Percentiles rank a stretch among this genome's conserved stretches.
phyloP scores from a whole-genome alignment of 2,113 vertebrate species.

The Oryzias melastigma region DNA sequence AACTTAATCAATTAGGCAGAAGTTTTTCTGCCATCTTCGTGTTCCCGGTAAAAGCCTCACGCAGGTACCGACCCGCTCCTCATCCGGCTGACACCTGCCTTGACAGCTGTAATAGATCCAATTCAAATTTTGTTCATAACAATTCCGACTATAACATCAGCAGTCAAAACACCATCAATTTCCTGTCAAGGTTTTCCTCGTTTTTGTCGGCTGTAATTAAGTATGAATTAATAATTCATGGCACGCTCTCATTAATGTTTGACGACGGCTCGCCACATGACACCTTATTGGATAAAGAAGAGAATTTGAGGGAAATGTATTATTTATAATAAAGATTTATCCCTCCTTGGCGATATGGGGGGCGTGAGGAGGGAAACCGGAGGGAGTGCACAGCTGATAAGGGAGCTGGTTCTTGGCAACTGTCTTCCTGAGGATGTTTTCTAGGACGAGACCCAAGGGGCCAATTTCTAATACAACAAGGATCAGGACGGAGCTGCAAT shows the following conservation, averaged over 20 bases:
- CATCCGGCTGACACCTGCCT: constrained; percentile 46
- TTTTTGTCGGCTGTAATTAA: constrained; percentile 71
- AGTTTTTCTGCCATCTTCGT: constrained; percentile 59
- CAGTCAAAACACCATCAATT: constrained; percentile 75
- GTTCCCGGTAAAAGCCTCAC: constrained; percentile 55
- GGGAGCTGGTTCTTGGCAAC: constrained; percentile 26
- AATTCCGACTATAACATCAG: constrained; percentile 57
- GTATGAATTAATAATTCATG: constrained; percentile 78
- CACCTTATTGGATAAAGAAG: constrained; percentile 70
- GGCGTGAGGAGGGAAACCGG: constrained; percentile 15
- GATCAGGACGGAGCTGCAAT: constrained; percentile 31
- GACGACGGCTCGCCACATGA: constrained; percentile 43
- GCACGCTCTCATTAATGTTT: constrained; percentile 63
- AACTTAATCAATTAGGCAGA: constrained; percentile 18
- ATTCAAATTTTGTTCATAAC: constrained; percentile 70
- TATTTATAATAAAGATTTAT: constrained; percentile 74
- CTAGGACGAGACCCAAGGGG: constrained; percentile 54
- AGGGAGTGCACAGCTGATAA: constrained; percentile 38
- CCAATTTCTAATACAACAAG: constrained; percentile 56
- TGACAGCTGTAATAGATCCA: constrained; percentile 67
- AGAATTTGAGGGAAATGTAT: constrained; percentile 70
- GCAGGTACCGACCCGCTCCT: constrained; percentile 31
- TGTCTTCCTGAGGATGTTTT: constrained; percentile 53
- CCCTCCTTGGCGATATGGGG: constrained; percentile 40
- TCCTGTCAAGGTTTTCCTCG: constrained; percentile 56